phyloP scores from a whole-genome alignment of 2,888 invertebrate genomes.

The Aquatica leii region DNA sequence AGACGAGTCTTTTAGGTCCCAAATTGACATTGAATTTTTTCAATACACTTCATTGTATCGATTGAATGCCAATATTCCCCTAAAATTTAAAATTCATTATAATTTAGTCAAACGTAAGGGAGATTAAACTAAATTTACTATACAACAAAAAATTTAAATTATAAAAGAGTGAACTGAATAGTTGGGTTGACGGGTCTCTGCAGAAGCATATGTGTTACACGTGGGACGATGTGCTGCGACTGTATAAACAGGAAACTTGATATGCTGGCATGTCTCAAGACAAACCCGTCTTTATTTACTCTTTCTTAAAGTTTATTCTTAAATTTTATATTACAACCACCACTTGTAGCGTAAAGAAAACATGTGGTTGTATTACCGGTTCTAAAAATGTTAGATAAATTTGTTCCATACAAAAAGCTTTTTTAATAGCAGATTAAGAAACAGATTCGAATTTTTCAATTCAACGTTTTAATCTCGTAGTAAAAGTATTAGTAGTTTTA shows the following conservation, averaged over 20 bases:
- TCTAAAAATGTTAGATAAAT: constrained; percentile 34
- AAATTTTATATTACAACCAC: constrained; percentile 17
- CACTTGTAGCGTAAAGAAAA: constrained; percentile 34
- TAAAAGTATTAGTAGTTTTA: too few relatives aligned
- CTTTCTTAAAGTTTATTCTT: constrained; percentile 19
- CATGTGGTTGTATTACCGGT: constrained; percentile 35
- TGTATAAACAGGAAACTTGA: constrained; percentile 42
- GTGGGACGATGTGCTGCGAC: constrained; percentile 42
- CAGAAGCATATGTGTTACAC: constrained; percentile 43
- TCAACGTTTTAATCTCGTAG: too few relatives aligned
- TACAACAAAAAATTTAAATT: too few relatives aligned
- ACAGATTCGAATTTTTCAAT: neutral
- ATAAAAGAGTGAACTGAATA: too few relatives aligned
- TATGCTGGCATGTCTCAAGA: constrained; percentile 19
- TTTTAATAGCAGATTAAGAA: neutral
- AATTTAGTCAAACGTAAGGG: too few relatives aligned
- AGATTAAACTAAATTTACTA: too few relatives aligned
- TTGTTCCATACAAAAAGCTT: too few relatives aligned
- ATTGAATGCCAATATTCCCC: too few relatives aligned
- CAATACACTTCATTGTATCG: too few relatives aligned
- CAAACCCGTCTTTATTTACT: constrained; percentile 27
- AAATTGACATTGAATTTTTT: too few relatives aligned
- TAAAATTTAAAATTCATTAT: too few relatives aligned
- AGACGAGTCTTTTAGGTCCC: too few relatives aligned
- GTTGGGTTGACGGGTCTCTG: constrained; percentile 25